Conservation (phyloP, 2,888 invertebrate genomes). For the Lasioglossum morio region DNA sequence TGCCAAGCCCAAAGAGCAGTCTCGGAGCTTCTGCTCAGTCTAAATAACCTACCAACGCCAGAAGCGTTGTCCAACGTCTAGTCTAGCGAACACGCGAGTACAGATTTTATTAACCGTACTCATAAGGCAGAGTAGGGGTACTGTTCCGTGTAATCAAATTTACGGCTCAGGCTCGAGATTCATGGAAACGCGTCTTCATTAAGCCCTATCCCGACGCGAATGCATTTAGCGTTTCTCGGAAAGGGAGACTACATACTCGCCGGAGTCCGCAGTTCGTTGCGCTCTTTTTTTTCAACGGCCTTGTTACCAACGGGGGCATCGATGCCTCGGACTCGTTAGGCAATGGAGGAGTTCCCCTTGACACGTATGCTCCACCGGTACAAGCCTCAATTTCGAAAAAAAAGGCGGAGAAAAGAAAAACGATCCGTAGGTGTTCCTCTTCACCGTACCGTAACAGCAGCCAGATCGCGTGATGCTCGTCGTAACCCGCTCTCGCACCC, state of each 20-base stretch:
- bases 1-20: no score
- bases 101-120: constrained; percentile 68
- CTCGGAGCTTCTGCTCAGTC: no score
- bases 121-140: constrained; percentile 44
- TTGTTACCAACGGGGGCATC: constrained; percentile 10
- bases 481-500: constrained; percentile 10
- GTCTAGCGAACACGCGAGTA: constrained; percentile 29
- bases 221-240: constrained; percentile 42
- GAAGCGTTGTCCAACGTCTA: constrained; percentile 17
- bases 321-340: constrained; percentile 33
- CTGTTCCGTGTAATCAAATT: constrained; percentile 47
- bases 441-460: constrained; percentile 20
- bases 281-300: constrained; percentile 32
- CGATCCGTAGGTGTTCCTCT: constrained; percentile 15
- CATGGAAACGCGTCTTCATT: constrained; percentile 66
- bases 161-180: constrained; percentile 51
- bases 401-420: background rate
- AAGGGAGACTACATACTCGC: constrained; percentile 23
- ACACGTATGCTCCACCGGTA: background rate
- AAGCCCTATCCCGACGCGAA: constrained; percentile 42
- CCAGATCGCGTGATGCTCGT: constrained; percentile 41
- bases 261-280: background rate
- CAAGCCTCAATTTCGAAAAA: constrained; percentile 15
- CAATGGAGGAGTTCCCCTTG: constrained; percentile 7
- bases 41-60: background rate